Evolutionary conservation across 1,140 invertebrate species (phyloP).

Genomic region (Ips nitidus): DNA sequence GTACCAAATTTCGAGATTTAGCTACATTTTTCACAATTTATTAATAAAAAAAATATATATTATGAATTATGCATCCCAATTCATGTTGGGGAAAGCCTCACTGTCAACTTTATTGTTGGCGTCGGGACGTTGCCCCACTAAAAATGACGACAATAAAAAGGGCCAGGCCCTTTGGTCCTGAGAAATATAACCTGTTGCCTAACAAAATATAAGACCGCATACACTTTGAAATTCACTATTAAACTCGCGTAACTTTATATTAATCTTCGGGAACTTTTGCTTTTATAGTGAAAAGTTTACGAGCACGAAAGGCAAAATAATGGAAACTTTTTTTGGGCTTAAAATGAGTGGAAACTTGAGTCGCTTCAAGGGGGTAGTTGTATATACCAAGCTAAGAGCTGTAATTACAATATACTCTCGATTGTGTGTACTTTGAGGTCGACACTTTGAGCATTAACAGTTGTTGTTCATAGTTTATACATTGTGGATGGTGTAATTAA

Average conservation of each 20-base stretch:
- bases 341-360: constrained; percentile 7
- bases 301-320: constrained; percentile 21
- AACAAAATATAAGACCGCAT: constrained; percentile 5
- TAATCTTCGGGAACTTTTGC: constrained; percentile 9
- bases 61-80: too few relatives aligned
- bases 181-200: constrained; percentile 15
- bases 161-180: neutral
- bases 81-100: too few relatives aligned
- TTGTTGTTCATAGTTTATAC: neutral
- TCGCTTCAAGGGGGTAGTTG: constrained; percentile 2
- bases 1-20: too few relatives aligned
- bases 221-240: constrained; percentile 9
- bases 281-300: constrained; percentile 10
- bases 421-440: constrained; percentile 3
- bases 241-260: constrained; percentile 25
- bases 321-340: constrained; percentile 12
- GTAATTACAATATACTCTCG: constrained; percentile 12
- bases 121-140: too few relatives aligned
- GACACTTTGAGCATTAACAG: neutral
- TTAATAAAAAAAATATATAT: too few relatives aligned
- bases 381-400: neutral
- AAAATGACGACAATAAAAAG: constrained; percentile 2
- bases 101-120: too few relatives aligned
- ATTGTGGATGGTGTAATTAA: neutral
- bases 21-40: too few relatives aligned